Evolutionary conservation across 2,888 invertebrate species (phyloP), one percentile per base, ranked within the genome.

Genomic region (Epiblema foenella): DNA sequence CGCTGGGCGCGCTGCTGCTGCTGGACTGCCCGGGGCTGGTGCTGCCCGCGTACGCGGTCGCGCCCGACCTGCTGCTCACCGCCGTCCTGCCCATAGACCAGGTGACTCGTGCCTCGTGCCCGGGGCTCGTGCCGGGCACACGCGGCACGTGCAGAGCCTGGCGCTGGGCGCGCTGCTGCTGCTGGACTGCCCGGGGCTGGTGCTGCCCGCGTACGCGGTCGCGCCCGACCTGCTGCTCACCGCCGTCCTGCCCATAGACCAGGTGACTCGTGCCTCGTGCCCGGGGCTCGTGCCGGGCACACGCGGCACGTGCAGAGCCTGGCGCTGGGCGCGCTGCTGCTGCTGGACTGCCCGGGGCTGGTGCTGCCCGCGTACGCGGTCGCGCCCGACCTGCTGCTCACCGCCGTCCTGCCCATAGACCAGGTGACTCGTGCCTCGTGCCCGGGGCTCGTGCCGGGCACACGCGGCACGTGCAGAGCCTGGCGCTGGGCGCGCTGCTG

Each of bases 21-120:
- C 98, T 99, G 85, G 99, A 99, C 92, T 99, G 99, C 84, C 99
- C 99, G 0, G 99, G 99, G 0, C 92, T 99, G 62, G 99, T 99
- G 66, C 97, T 99, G 96, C 99, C 99, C 1, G 98, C 98, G 68
- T 99, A 99, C 87, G 98, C 99, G 2, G 96, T 97, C 56, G 98
- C 98, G 0, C 98, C 99, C 0, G 99, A 99, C 78, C 96, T 99
- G 95, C 95, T 99, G 75, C 90, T 99, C 2, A 98, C 98, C 78
- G 99, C 99, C 37, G 99, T 99, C 80, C 91, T 99, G 77, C 98
- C 99, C 0, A 98, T 99, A 78, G 99, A 99, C 99, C 94, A 99
- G 99, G 0, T 98, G 99, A 79, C n/a, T n/a, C 99, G 99, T 89
- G 98, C 99, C 80, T n/a, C n/a, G n/a, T n/a, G n/a, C n/a, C n/a